phyloP scores from a whole-genome alignment of 2,797 vertebrate genomes.

The Hoplostethus atlanticus region DNA sequence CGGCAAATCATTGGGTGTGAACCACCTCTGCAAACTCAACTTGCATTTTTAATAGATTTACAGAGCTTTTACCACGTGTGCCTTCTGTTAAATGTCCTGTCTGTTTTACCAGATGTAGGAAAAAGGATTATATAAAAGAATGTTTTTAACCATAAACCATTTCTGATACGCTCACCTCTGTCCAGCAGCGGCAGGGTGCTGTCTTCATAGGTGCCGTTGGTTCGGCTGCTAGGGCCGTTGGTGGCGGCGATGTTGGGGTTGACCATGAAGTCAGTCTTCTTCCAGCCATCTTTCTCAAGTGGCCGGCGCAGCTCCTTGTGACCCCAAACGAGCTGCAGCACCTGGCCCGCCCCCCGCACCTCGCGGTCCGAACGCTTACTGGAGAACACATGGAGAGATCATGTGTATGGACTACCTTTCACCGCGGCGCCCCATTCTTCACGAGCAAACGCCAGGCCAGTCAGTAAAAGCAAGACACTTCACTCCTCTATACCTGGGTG shows the following conservation, averaged over 20 bases:
- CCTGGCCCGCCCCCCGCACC: slow-evolving; percentile 92
- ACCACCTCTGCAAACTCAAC: too few species aligned
- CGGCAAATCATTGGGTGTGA: too few species aligned
- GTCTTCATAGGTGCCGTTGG: slow-evolving; percentile 92
- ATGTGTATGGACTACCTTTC: too few species aligned
- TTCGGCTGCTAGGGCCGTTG: slow-evolving; percentile 80
- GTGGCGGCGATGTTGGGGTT: slow-evolving; percentile 83
- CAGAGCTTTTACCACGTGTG: too few species aligned
- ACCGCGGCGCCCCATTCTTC: too few species aligned
- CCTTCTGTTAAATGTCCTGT: too few species aligned
- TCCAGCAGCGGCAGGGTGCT: slow-evolving; percentile 95
- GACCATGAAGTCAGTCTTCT: slow-evolving; percentile 95
- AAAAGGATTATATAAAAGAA: too few species aligned
- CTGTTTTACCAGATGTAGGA: neutral
- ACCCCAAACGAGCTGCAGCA: slow-evolving; percentile 95
- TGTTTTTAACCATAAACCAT: neutral
- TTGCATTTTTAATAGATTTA: too few species aligned
- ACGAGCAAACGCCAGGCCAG: neutral
- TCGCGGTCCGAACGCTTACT: slow-evolving; percentile 96
- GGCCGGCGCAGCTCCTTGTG: slow-evolving; percentile 95
- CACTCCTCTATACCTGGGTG: too few species aligned
- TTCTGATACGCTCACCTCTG: slow-evolving; percentile 81
- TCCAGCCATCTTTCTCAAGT: slow-evolving; percentile 98
- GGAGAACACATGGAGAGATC: neutral
- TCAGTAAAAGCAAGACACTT: too few species aligned